Conservation (phyloP, 2,113 vertebrate species). For the Rhegmatorhina hoffmannsi region DNA sequence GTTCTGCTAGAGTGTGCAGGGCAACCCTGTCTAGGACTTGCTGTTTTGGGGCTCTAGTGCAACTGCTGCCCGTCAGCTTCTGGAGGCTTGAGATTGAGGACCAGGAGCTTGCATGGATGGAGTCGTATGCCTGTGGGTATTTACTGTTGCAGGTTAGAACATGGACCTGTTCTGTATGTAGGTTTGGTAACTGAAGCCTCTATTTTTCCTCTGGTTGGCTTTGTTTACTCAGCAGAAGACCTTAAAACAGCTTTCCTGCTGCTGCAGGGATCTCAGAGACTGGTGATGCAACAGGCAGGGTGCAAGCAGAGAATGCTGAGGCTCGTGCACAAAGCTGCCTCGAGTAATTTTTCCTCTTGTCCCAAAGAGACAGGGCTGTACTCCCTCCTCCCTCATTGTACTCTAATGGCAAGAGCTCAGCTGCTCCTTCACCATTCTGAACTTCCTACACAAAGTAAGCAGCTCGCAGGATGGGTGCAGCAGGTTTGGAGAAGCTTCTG, state of each 20-base stretch:
- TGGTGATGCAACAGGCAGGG: constrained; percentile 1
- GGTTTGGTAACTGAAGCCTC: not conserved
- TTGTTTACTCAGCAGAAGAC: constrained; percentile 44
- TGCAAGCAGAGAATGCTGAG: not conserved
- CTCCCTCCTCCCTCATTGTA: not conserved
- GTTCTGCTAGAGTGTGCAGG: not conserved
- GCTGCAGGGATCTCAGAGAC: not conserved
- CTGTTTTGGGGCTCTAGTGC: not conserved
- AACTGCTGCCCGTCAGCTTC: not conserved
- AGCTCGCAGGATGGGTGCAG: not conserved
- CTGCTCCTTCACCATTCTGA: not conserved
- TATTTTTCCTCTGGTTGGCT: not conserved
- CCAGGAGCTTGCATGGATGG: not conserved
- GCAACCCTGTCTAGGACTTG: not conserved
- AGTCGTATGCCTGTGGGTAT: not conserved
- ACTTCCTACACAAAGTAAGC: not conserved
- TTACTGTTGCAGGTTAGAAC: not conserved
- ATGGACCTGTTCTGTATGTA: not conserved
- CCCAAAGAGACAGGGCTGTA: not conserved
- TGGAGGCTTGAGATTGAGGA: not conserved
- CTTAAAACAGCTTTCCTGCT: constrained; percentile 6
- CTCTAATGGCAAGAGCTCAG: not conserved
- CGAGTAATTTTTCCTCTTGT: not conserved
- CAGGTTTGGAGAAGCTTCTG: not conserved
- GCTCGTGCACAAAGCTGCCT: constrained; percentile 10